Base-by-base conservation (phyloP, 2,888 invertebrate species). In the Agrochola circellaris region DNA sequence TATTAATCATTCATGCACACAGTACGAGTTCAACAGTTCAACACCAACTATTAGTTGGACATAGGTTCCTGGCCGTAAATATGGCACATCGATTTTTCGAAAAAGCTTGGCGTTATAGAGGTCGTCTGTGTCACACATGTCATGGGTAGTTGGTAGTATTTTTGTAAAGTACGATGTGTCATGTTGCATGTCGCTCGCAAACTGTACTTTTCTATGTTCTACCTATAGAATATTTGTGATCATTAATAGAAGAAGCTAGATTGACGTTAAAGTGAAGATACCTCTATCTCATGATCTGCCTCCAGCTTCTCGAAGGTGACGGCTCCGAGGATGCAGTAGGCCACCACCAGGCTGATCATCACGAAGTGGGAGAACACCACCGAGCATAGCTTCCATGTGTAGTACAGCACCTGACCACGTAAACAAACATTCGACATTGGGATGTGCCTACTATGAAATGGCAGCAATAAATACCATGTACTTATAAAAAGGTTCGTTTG, bases 291-390 rank as follows among this genome's bases (percentile, higher is more conserved):
- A 90, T 98, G 97, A 68, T 97, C 97, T 11, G 97, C 97, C 92
- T 99, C 99, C 77, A 99, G 96, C 70, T 97, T 97, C 93, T 98
- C 98, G 95, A 99, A 99, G 79, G 98, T 98, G 92, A 98, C 98
- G 26, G 99, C 99, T 15, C 99, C 99, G 75, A 98, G 97, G 89
- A 99, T 97, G 95, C 99, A 99, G 95, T 99, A 99, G 51, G 98
- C 98, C 83, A 99, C 98, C 87, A 99, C 99, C 93, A 99, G 96
- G 80, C 98, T 98, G 89, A 99, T 98, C 90, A 99, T 97, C 89
- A 98, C 98, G 90, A 99, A 98, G 96, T 99, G 99, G 0, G 98
- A 98, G 92, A 99, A 98, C 88, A 99, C 97, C 95, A 98, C 99
- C 74, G 98, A 98, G 92, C 98, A 97, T 65, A 98, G 97, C 95